Base-by-base conservation (phyloP, 2,113 vertebrate genomes). In the Alexandromys fortis region DNA sequence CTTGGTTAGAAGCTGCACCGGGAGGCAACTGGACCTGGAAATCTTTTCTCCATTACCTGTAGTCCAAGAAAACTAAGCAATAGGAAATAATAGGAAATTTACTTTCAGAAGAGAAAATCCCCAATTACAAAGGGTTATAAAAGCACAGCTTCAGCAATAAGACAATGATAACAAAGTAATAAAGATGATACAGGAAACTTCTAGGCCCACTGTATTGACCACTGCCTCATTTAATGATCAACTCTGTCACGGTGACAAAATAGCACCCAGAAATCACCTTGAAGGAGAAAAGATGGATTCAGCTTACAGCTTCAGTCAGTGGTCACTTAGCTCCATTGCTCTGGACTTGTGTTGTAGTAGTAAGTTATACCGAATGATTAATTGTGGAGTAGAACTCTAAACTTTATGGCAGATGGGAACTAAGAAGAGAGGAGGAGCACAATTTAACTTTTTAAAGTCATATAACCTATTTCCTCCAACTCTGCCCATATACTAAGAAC, bases 21-120 rank as follows among this genome's bases (percentile, higher is more conserved):
- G 85, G 38, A 85, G 8, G 12, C 52, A 76, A 5, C 42, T 42
- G 24, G 9, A 78, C 49, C 2, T 79, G 47, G 81, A 58, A 11
- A 86, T 52, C 30, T n/a, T 42, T 91, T 49, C 55, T 91, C 49
- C 12, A 79, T 73, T 9, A 35, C 2, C 30, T 58, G 5, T 22
- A 90, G 13, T 12, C 35, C 55, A 95, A 87, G 1, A 22, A n/a
- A n/a, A 49, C 19, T 33, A 85, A 95, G n/a, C 82, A 94, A 30
- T 33, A 12, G 5, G 35, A 70, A 67, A 49, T 78, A 92, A 30
- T 33, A 16, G 5, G 35, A 75, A 72, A 58, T 78, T 63, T 94
- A 77, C 45, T 79, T 24, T 75, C 5, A 68, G 52, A 38, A 78
- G 22, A 81, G 7, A 78, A 65, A 68, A 72, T 55, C 17, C 95